Evolutionary conservation across 1,140 invertebrate species (phyloP), one percentile per base, ranked within the genome.

Genomic region (Pinna nobilis): DNA sequence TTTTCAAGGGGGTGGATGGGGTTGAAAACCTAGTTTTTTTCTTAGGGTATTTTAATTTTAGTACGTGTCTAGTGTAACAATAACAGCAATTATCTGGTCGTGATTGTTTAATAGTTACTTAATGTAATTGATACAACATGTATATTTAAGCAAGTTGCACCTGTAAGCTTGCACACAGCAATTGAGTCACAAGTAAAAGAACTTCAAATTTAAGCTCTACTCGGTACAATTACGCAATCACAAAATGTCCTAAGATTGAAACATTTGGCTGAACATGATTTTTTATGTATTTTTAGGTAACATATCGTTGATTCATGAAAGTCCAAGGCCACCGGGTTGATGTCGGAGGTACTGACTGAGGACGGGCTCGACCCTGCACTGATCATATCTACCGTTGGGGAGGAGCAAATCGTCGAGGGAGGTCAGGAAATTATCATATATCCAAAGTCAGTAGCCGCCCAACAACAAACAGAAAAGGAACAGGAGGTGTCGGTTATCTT

Each of bases 261-360:
- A n/a, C n/a, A n/a, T n/a, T n/a, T n/a, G n/a, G n/a, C n/a, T n/a
- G n/a, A n/a, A n/a, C n/a, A n/a, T n/a, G n/a, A n/a, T n/a, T n/a
- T n/a, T n/a, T n/a, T n/a, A n/a, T n/a, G n/a, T n/a, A n/a, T n/a
- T n/a, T 53, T 11, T 25, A 23, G n/a, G 11, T 20, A 11, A 13
- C 20, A 28, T 11, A 53, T 30, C 9, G 23, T 18, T 59, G 33
- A 30, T 59, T 59, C 9, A 59, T 59, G 55, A 35, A 35, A 18
- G 23, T 33, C 33, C 55, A n/a, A 18, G 5, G 15, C 13, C 55
- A 41, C 5, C n/a, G 28, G 23, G 35, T 35, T 37, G 35, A 63
- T 63, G 59, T 63, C 59, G n/a, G 59, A 33, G 39, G 39, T 37
- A 44, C 59, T 63, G 20, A 44, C 35, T 37, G 59, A 63, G n/a